phyloP scores from a whole-genome alignment of 2,797 vertebrate genomes.

The Dromococcyx pavoninus region DNA sequence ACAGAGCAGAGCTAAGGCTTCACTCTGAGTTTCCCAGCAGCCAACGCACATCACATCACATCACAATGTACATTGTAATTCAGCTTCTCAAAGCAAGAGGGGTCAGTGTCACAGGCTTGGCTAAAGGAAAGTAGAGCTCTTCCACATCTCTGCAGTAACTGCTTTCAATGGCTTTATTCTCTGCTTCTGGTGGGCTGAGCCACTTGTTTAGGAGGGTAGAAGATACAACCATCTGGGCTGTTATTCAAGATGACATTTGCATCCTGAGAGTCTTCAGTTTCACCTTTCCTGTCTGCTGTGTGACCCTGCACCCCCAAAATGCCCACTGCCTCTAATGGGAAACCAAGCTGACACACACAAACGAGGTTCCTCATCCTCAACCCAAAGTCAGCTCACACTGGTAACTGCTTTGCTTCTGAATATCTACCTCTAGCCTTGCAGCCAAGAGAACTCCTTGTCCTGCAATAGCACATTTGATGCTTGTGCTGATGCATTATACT shows the following conservation, averaged over 20 bases:
- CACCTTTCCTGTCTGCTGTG: not conserved
- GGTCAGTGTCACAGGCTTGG: not conserved
- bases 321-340: not conserved
- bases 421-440: not conserved
- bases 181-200: not conserved
- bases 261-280: not conserved
- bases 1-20: not conserved
- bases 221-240: not conserved
- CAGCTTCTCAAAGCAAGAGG: not conserved
- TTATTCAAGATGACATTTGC: not conserved
- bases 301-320: not conserved
- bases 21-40: not conserved
- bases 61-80: not conserved
- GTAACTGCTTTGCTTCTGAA: not conserved
- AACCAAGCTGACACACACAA: not conserved
- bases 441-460: not conserved
- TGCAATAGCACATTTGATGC: not conserved
- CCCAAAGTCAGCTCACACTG: not conserved
- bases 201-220: not conserved
- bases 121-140: not conserved
- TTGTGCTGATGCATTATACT: not conserved
- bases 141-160: not conserved
- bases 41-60: not conserved
- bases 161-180: not conserved
- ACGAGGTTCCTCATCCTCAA: not conserved